Conservation (phyloP, 1,140 invertebrate species). For the Acarapis woodi region DNA sequence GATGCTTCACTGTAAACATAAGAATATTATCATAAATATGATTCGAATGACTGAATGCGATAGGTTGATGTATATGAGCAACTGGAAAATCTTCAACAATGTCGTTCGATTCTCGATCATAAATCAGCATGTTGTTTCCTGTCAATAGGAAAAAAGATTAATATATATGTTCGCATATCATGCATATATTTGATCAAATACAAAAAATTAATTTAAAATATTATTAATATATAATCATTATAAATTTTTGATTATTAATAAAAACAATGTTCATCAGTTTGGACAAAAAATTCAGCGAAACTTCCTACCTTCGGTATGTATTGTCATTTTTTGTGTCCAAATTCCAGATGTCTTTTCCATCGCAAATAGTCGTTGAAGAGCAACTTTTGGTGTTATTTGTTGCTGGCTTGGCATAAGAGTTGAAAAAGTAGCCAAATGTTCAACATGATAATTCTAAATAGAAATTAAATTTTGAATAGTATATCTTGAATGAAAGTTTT, state of each 20-base stretch:
- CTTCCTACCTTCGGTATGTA: constrained; percentile 7
- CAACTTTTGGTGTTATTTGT: constrained; percentile 27
- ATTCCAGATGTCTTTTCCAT: constrained; percentile 87
- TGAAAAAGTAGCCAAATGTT: constrained; percentile 91
- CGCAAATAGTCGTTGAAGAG: constrained; percentile 73
- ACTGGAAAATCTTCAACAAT: constrained; percentile 84
- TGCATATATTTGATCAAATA: no score
- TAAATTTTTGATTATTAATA: no score
- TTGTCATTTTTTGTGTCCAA: constrained; percentile 83
- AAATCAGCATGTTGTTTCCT: constrained; percentile 21
- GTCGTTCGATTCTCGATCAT: constrained; percentile 19
- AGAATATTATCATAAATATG: constrained; percentile 93
- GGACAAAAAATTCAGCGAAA: constrained; percentile 1
- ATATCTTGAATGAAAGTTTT: no score
- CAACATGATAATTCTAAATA: no score
- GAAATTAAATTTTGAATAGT: no score
- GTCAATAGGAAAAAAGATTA: constrained; percentile 14
- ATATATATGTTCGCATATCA: no score
- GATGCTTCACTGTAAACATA: constrained; percentile 52
- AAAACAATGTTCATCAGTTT: no score
- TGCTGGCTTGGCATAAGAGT: constrained; percentile 31
- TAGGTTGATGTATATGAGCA: constrained; percentile 66
- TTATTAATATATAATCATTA: no score
- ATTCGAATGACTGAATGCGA: constrained; percentile 82
- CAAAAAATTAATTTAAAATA: no score